Evolutionary conservation across 2,113 vertebrate genomes (phyloP).

Genomic region (Eublepharis macularius): DNA sequence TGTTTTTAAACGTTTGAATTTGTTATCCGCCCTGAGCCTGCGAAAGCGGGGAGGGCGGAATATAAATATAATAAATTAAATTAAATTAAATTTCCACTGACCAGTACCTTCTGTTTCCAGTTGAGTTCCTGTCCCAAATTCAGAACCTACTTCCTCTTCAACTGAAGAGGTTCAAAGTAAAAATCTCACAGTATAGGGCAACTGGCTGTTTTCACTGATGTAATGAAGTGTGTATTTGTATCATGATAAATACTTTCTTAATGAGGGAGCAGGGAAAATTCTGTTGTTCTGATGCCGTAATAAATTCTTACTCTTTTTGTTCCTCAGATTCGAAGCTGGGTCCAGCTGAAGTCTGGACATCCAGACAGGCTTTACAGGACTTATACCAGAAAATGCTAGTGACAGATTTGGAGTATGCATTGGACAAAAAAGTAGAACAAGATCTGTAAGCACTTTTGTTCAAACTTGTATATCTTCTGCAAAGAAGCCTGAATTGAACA

Average conservation of each 20-base stretch:
- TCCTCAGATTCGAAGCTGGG: conserved; percentile 92
- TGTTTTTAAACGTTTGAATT: too few species aligned
- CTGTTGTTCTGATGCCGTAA: neutral
- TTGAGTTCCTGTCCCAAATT: neutral
- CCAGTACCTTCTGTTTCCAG: neutral
- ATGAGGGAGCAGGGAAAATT: neutral
- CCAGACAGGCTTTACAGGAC: conserved; percentile 96
- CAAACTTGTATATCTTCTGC: neutral
- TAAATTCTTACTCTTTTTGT: conserved; percentile 20
- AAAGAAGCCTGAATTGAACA: neutral
- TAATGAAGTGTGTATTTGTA: neutral
- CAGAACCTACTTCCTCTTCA: neutral
- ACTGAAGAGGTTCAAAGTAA: neutral
- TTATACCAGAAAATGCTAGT: conserved; percentile 99
- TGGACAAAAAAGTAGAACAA: conserved; percentile 99
- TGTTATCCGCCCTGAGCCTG: too few species aligned
- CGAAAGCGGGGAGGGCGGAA: too few species aligned
- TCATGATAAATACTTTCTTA: neutral
- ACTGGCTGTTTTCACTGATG: neutral
- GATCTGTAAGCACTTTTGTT: conserved; percentile 89
- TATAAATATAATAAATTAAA: too few species aligned
- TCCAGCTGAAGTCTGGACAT: conserved; percentile 98
- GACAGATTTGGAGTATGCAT: conserved; percentile 96
- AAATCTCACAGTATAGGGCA: neutral
- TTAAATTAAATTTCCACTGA: neutral